Evolutionary conservation across 2,797 vertebrate species (phyloP), one percentile per base, ranked within the genome.

Genomic region (Syngnathus rostellatus): DNA sequence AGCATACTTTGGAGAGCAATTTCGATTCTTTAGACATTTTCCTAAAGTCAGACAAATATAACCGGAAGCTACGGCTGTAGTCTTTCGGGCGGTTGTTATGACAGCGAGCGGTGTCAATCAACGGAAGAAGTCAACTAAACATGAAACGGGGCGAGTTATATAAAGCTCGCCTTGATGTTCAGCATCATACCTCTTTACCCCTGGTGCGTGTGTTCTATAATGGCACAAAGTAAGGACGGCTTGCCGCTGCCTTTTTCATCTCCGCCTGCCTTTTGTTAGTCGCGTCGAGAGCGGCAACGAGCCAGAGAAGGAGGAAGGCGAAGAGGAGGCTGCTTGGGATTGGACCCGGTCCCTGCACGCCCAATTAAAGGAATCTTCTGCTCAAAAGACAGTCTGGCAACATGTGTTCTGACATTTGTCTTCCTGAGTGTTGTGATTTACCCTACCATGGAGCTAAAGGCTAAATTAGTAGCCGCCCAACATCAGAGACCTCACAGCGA

Each of bases 321-420:
- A 83, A 64, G 63, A 64, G 70, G 82, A 86, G 88, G 87, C 83
- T 90, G 84, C 81, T 81, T 83, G 90, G 90, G 88, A 91, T 89
- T 89, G 89, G 89, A 87, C 87, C 85, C 74, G n/a, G 90, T 92
- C 92, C 92, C 92, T 87, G 86, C 89, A 91, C 91, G 86, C 90
- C 92, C 91, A 93, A 92, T 93, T 93, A 93, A 92, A 91, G 88
- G 89, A 89, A 89, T 89, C 84, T 89, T 87, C 79, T 84, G 86
- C 90, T 90, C 88, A 90, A 89, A 92, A 92, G 89, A 88, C 81
- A 86, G 86, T 83, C 88, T 89, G 85, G 89, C 89, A 91, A 92
- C 90, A 91, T 89, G 88, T 91, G 89, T 90, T 91, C 91, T 90
- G 90, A 90, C 91, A 91, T 92, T 92, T 90, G 90, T 92, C 91